Conservation (phyloP, 2,888 invertebrate genomes). For the Odiellus spinosus region DNA sequence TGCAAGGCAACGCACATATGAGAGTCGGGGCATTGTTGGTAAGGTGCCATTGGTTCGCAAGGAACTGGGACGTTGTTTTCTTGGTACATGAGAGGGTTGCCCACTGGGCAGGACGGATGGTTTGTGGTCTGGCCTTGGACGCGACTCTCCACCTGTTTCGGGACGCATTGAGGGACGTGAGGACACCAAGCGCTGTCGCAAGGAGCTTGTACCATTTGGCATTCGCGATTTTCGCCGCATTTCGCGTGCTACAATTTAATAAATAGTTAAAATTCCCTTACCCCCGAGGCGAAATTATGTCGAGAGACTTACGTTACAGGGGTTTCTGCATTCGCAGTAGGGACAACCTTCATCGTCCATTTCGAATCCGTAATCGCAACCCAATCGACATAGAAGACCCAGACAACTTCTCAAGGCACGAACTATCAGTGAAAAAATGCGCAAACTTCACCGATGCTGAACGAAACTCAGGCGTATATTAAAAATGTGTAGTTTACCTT, state of each 20-base stretch:
- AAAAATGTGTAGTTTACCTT: neutral
- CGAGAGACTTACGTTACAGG: conserved; percentile 52
- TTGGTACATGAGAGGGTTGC: conserved; percentile 7
- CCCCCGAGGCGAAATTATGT: neutral
- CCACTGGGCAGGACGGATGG: conserved; percentile 23
- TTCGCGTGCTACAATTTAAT: conserved; percentile 5
- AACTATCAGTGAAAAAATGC: neutral
- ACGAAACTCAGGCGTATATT: too few species aligned
- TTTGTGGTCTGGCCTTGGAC: conserved; percentile 7
- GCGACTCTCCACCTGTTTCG: neutral
- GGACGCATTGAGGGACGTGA: conserved; percentile 58
- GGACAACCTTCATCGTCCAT: conserved; percentile 55
- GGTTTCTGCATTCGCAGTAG: conserved; percentile 61
- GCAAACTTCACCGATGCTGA: too few species aligned
- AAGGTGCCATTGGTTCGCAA: conserved; percentile 3
- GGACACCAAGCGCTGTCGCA: conserved; percentile 68
- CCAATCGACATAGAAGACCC: conserved; percentile 60
- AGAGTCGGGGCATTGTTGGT: conserved; percentile 23
- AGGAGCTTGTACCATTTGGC: conserved; percentile 55
- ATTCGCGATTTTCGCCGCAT: conserved; percentile 46
- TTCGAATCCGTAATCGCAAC: conserved; percentile 67
- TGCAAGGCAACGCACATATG: conserved; percentile 23
- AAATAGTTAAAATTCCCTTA: neutral
- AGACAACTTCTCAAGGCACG: conserved; percentile 3
- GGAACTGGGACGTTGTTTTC: conserved; percentile 3